Percentiles rank a stretch among this genome's conserved stretches.
Evolutionary conservation across 92 coral and sea anemone genomes (phyloP).

Genomic region (Heteractis magnifica): DNA sequence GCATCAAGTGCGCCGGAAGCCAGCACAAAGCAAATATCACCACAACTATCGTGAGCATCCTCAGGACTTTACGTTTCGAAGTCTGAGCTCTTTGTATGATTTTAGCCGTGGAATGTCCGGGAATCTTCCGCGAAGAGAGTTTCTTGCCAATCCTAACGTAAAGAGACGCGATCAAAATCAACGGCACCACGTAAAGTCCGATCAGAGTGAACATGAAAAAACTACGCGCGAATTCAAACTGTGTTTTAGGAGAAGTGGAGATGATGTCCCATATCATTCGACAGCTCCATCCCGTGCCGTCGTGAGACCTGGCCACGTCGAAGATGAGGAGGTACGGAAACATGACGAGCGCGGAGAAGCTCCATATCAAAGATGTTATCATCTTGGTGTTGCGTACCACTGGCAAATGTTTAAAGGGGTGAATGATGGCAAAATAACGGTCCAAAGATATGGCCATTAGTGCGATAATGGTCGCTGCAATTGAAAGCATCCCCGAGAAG

Average conservation of each 20-base stretch:
- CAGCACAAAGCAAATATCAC: constrained; percentile 73
- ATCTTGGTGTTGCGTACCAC: constrained; percentile 78
- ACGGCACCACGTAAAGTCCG: constrained; percentile 61
- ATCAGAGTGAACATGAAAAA: constrained; percentile 64
- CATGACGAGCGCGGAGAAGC: constrained; percentile 60
- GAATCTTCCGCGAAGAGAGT: constrained; percentile 74
- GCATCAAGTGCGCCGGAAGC: constrained; percentile 80
- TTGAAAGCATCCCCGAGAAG: constrained; percentile 71
- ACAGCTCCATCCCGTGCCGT: constrained; percentile 44
- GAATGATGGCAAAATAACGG: constrained; percentile 81
- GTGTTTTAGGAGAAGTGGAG: constrained; percentile 22
- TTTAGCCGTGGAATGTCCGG: constrained; percentile 63
- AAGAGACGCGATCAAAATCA: constrained; percentile 52
- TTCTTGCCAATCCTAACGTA: constrained; percentile 68
- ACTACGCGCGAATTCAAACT: constrained; percentile 58
- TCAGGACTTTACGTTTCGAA: constrained; percentile 77
- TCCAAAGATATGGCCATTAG: constrained; percentile 80
- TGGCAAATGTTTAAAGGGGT: constrained; percentile 75
- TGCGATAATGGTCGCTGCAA: constrained; percentile 73
- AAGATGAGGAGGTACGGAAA: constrained; percentile 67
- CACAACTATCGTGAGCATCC: constrained; percentile 82
- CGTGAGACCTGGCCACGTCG: constrained; percentile 42
- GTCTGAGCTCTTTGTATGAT: constrained; percentile 54
- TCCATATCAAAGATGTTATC: constrained; percentile 72
- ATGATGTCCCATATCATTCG: constrained; percentile 64